A percentile compares a stretch with the other conserved stretches of the same genome.
These are phyloP conservation scores for Drosophila athabasca DNA, from an alignment of 1,140 invertebrate genomes.

Conservation along the genomic window DNA sequence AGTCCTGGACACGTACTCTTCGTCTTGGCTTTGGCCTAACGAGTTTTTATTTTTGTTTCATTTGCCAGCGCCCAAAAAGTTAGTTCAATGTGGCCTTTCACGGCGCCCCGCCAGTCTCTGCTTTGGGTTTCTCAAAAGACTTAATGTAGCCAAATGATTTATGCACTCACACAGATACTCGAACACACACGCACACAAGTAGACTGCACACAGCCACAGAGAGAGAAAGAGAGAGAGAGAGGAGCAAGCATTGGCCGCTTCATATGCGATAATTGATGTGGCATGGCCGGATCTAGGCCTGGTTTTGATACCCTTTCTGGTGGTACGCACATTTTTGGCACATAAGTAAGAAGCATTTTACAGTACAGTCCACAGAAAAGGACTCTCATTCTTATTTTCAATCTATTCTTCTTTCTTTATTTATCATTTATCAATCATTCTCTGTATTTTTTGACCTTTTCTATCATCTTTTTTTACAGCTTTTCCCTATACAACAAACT, in stretches of 20 bases:
- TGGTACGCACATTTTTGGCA: background rate
- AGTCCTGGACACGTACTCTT: background rate
- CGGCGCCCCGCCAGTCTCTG: background rate
- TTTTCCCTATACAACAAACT: too few relatives aligned
- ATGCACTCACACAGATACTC: constrained; percentile 40
- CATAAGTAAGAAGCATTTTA: too few relatives aligned
- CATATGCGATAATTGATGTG: constrained; percentile 74
- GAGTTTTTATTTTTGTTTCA: constrained; percentile 79
- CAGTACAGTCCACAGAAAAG: too few relatives aligned
- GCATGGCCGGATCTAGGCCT: constrained; percentile 39
- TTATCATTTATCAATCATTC: too few relatives aligned
- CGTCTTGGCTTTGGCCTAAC: constrained; percentile 51
- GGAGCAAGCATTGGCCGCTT: constrained; percentile 36
- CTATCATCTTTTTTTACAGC: too few relatives aligned
- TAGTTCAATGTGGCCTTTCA: constrained; percentile 5
- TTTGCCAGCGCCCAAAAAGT: constrained; percentile 52
- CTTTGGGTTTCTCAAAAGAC: constrained; percentile 26
- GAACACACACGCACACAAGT: background rate
- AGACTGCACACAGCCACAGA: background rate
- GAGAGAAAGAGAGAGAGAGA: background rate
- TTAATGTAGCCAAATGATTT: constrained; percentile 74
- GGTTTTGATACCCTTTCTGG: constrained; percentile 1
- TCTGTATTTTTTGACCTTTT: too few relatives aligned
- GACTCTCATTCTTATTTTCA: too few relatives aligned
- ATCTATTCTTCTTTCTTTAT: too few relatives aligned